Base-by-base conservation (phyloP, 2,113 vertebrate species). In the Perca flavescens region DNA sequence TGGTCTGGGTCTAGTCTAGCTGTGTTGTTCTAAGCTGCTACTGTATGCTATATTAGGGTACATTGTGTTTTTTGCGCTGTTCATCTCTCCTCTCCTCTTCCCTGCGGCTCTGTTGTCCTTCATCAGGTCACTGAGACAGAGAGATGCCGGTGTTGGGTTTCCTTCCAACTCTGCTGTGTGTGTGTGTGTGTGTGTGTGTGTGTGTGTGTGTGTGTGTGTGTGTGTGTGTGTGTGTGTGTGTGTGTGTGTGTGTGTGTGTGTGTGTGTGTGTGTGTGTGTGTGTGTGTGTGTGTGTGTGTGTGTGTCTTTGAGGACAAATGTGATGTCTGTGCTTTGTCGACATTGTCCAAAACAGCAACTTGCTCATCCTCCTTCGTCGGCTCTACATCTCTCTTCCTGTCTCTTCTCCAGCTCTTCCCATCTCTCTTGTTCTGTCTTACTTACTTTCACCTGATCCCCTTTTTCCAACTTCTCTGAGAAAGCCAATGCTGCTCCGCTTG, bases 81-180 rank as follows among this genome's bases (percentile, higher is more conserved):
- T 65, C 66, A 71, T 74, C 80, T 53, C 68, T 75, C 68, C 60
- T 88, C 88, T 90, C 88, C 81, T 88, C 88, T 89, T 88, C 83
- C 75, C 89, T 92, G 91, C 85, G 67, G 89, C 68, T 67, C 43
- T 75, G 80, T 79, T 90, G 89, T 90, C 90, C 92, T 93, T 92
- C 90, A 87, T 79, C 74, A 46, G 92, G 91, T 91, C 84, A 89
- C 52, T 13, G 49, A 88, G 85, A 90, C 80, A 89, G 60, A 87
- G 86, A 85, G 86, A 89, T 64, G 80, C 49, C 22, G 72, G 90
- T 92, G 90, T 94, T 88, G 78, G 78, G 72, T 94, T 93, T 91
- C 91, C 67, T 65, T 40, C 25, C 8, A 84, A 66, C 84, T 76
- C 72, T 49, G 52, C 76, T 63, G 31, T 70, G 62, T 76, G 61